Evolutionary conservation across 2,888 invertebrate species (phyloP).

Genomic region (Lycocerus yunnanus): DNA sequence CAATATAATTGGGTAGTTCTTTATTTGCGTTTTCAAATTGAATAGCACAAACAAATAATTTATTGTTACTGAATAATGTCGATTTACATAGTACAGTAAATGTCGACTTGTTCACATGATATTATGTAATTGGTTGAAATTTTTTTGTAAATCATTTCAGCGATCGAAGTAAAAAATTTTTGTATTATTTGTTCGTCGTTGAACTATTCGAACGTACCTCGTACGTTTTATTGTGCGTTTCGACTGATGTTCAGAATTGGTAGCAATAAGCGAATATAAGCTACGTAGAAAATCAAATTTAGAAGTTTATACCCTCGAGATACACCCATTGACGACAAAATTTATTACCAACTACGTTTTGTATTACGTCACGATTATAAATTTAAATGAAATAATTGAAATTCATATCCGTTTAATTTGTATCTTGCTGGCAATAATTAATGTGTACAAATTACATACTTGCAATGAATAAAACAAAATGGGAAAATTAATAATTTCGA

Average conservation of each 20-base stretch:
- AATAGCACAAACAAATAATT: no score
- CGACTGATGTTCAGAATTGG: background rate
- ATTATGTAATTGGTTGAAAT: no score
- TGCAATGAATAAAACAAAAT: background rate
- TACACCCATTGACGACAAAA: conserved; percentile 10
- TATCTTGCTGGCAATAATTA: background rate
- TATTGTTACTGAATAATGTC: no score
- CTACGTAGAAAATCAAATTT: conserved; percentile 9
- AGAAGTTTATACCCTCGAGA: conserved; percentile 17
- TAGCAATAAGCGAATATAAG: background rate
- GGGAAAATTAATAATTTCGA: background rate
- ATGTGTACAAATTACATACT: background rate
- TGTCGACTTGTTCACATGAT: no score
- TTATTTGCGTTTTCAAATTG: background rate
- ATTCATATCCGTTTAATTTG: conserved; percentile 7
- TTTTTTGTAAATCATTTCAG: no score
- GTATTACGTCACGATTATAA: conserved; percentile 11
- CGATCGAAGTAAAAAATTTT: no score
- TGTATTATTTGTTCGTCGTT: no score
- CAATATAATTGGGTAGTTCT: background rate
- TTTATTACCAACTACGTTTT: conserved; percentile 6
- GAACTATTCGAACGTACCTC: background rate
- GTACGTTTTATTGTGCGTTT: background rate
- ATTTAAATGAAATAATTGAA: conserved; percentile 15
- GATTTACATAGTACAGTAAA: no score